These are phyloP conservation scores for Gasteruption jaculator DNA, from an alignment of 2,888 invertebrate genomes.

Conservation along the genomic window DNA sequence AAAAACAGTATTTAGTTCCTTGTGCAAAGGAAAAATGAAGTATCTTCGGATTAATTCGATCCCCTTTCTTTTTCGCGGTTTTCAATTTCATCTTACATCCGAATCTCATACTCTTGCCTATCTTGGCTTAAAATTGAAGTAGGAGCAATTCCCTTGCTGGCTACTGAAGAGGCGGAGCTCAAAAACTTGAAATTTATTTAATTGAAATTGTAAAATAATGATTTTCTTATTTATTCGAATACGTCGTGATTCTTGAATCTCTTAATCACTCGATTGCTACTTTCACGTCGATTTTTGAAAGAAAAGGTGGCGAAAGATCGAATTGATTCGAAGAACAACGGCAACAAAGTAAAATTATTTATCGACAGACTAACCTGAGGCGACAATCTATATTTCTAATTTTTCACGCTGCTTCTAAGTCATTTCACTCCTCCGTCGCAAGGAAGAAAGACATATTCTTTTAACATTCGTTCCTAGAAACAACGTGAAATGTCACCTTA, in stretches of 20 bases:
- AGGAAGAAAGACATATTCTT: conserved; percentile 4
- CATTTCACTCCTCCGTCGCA: too few species aligned
- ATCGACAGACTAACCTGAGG: conserved; percentile 48
- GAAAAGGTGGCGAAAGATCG: conserved; percentile 19
- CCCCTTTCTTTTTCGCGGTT: conserved; percentile 14
- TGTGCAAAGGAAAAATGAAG: conserved; percentile 41
- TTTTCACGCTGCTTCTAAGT: conserved; percentile 46
- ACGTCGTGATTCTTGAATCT: neutral
- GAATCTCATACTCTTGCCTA: neutral
- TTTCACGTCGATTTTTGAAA: too few species aligned
- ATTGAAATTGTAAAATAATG: conserved; percentile 2
- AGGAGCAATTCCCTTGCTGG: too few species aligned
- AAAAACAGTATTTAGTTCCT: too few species aligned
- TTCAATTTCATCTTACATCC: neutral
- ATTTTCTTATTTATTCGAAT: neutral
- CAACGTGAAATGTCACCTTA: conserved; percentile 44
- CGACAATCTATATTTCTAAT: too few species aligned
- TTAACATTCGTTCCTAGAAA: conserved; percentile 24
- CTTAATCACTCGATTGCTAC: too few species aligned
- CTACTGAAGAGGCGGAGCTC: too few species aligned
- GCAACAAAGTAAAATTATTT: conserved; percentile 43
- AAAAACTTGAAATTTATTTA: too few species aligned
- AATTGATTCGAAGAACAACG: conserved; percentile 29
- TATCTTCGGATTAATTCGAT: conserved; percentile 33
- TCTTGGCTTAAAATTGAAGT: too few species aligned